A percentile compares a stretch with the other conserved stretches of the same genome.
Evolutionary conservation across 2,888 invertebrate species (phyloP).

Genomic region (Galerucella nymphaeae): DNA sequence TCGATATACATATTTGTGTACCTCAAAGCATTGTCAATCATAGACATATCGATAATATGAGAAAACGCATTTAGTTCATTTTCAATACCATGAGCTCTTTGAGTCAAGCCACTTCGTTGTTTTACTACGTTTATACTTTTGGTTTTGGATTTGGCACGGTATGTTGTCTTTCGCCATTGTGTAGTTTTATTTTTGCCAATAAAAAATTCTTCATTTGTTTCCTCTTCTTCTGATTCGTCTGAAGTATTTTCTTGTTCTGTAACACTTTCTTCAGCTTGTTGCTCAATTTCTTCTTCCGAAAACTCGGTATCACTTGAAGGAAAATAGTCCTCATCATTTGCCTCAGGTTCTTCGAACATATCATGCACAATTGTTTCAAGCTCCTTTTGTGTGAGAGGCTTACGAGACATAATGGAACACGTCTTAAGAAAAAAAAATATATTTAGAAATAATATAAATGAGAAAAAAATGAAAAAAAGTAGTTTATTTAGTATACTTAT

Average conservation of each 20-base stretch:
- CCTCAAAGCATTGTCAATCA: too few relatives aligned
- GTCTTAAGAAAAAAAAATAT: conserved; percentile 22
- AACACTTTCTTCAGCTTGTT: too few relatives aligned
- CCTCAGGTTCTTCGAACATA: conserved; percentile 16
- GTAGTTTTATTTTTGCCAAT: not conserved
- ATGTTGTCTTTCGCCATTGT: too few relatives aligned
- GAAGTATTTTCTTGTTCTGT: too few relatives aligned
- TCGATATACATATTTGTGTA: too few relatives aligned
- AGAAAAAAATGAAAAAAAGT: conserved; percentile 14
- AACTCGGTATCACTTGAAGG: conserved; percentile 11
- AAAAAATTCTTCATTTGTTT: conserved; percentile 19
- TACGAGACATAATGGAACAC: conserved; percentile 25
- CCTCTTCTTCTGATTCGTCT: too few relatives aligned
- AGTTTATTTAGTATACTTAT: conserved; percentile 20
- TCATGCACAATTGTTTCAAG: conserved; percentile 20
- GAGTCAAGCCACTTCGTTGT: too few relatives aligned
- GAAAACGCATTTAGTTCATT: too few relatives aligned
- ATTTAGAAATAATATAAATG: conserved; percentile 16
- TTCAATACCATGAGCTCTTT: too few relatives aligned
- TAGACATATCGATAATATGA: too few relatives aligned
- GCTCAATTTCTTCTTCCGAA: not conserved
- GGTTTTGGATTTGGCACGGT: too few relatives aligned
- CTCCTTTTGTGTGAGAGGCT: conserved; percentile 25
- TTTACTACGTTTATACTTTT: too few relatives aligned
- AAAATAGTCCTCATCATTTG: conserved; percentile 12